phyloP scores from a whole-genome alignment of 2,113 vertebrate species.

The Plecotus auritus region DNA sequence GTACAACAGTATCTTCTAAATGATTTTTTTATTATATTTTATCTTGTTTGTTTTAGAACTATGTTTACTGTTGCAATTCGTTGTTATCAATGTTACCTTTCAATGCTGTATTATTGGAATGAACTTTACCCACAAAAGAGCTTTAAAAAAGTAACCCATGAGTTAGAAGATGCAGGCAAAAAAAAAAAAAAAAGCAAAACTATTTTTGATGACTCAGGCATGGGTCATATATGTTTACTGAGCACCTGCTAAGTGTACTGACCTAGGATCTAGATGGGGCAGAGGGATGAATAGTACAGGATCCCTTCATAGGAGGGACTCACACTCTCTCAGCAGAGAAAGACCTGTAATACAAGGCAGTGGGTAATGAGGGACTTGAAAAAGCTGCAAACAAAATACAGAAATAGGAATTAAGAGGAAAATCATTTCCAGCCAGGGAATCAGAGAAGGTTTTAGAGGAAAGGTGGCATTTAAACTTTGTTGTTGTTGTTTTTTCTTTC shows the following conservation, averaged over 20 bases:
- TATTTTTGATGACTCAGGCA: background rate
- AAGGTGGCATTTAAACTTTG: background rate
- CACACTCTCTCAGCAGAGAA: background rate
- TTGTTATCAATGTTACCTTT: constrained; percentile 20
- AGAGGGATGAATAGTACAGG: too few relatives aligned
- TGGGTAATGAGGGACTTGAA: background rate
- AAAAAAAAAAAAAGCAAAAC: background rate
- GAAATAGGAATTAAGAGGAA: background rate
- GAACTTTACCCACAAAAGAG: constrained; percentile 8
- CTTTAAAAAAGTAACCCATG: background rate
- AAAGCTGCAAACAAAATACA: background rate
- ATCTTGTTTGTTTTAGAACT: constrained; percentile 42
- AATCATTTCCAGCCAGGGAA: background rate
- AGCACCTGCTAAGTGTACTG: background rate
- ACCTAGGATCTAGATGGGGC: background rate
- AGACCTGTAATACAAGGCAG: background rate
- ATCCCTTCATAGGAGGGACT: background rate
- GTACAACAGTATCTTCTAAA: background rate
- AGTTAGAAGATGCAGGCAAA: background rate
- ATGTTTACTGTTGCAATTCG: constrained; percentile 5
- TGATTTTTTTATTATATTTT: background rate
- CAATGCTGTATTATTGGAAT: background rate
- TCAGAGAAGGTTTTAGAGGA: background rate
- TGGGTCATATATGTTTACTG: background rate
- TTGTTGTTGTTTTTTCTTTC: too few relatives aligned